Evolutionary conservation across 2,797 vertebrate species (phyloP), one percentile per base, ranked within the genome.

Genomic region (Sebastes taczanowskii): DNA sequence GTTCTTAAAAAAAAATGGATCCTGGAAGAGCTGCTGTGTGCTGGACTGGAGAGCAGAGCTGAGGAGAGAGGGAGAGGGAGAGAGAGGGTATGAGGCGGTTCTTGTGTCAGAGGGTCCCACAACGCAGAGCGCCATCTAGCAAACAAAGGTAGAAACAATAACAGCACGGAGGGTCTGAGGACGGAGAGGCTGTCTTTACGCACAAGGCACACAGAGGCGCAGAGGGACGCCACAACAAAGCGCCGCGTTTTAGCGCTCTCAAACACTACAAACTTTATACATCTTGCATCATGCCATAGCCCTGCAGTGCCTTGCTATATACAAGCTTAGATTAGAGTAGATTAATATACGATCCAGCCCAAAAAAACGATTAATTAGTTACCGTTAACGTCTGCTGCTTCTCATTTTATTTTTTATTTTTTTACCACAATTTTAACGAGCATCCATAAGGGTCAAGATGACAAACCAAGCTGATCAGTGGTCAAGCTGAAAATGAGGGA

Each of bases 81-180:
- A 18, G 83, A 65, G 86, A 77, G 90, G 65, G 62, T 77, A 11
- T 61, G 81, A 86, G 84, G 84, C 84, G 86, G 83, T 61, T 86
- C 80, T 78, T 82, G 87, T 92, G 86, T 78, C 77, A 80, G 90
- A 95, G 95, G 92, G 96, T 97, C 96, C 94, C 96, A 96, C 95
- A 96, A 97, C 93, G 88, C 94, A 95, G 95, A 98, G 98, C 97
- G 98, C 97, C 98, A 99, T 96, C 98, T 99, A 98, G 98, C 96
- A 96, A 97, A 96, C 95, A 96, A 95, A 95, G 81, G 82, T 89
- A 94, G 96, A 96, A 97, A 96, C 94, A 95, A 96, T 97, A 90
- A 91, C 73, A 70, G 84, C 83, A 73, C 77, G 64, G 82, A 91
- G 80, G 88, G 86, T 82, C 86, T 80, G 79, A 81, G 75, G 75